These are phyloP conservation scores for Gymnocephalus cernua DNA, from an alignment of 2,113 vertebrate genomes.

Conservation along the genomic window DNA sequence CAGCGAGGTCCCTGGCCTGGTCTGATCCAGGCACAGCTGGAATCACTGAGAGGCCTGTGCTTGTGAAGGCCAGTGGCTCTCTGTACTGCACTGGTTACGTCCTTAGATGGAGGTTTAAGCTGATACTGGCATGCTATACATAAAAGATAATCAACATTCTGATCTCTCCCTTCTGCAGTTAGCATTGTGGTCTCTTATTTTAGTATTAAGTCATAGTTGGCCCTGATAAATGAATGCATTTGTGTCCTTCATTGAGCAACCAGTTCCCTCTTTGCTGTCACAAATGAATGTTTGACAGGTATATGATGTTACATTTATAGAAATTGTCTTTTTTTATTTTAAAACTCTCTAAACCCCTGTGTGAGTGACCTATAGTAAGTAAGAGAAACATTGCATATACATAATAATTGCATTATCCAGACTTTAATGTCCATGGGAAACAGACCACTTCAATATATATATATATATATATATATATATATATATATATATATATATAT, in stretches of 20 bases:
- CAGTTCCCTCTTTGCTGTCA: not conserved
- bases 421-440: not conserved
- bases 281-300: not conserved
- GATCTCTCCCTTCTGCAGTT: constrained; percentile 2
- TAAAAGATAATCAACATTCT: constrained; percentile 20
- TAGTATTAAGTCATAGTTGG: not conserved
- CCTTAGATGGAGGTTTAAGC: constrained; percentile 48
- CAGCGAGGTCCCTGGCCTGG: constrained; percentile 10
- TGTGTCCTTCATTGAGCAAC: not conserved
- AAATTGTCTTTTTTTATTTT: not conserved
- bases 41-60: constrained; percentile 16
- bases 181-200: not conserved
- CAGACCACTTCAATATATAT: not conserved
- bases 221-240: not conserved
- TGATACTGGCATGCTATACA: constrained; percentile 13
- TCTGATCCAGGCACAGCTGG: constrained; percentile 17
- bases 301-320: not conserved
- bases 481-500: no score
- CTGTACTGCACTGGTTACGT: constrained; percentile 19
- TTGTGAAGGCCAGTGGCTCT: constrained; percentile 10
- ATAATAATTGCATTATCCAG: no score
- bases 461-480: no score
- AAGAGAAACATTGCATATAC: not conserved
- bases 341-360: not conserved
- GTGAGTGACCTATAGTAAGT: not conserved